phyloP scores from a whole-genome alignment of 2,888 invertebrate genomes.

The Lymantria monacha region DNA sequence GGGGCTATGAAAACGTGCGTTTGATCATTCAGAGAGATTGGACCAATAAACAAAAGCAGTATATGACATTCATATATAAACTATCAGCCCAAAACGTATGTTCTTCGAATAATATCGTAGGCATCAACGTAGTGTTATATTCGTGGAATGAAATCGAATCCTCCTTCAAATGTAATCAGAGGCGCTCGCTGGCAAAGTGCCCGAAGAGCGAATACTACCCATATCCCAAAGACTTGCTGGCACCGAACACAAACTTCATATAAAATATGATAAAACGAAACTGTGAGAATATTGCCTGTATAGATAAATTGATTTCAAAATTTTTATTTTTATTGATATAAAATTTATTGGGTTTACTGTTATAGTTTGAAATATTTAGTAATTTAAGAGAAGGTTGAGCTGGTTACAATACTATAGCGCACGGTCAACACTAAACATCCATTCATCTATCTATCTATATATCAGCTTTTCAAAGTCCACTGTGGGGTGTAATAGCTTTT shows the following conservation, averaged over 20 bases:
- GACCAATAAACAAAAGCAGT: constrained; percentile 13
- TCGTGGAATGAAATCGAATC: constrained; percentile 39
- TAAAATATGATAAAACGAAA: constrained; percentile 20
- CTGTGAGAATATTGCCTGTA: constrained; percentile 2
- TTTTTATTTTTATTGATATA: background rate
- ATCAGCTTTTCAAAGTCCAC: no score
- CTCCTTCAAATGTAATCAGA: constrained; percentile 45
- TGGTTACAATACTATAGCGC: no score
- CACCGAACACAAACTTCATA: constrained; percentile 21
- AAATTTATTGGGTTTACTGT: constrained; percentile 6
- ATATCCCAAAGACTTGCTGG: constrained; percentile 32
- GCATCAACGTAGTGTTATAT: constrained; percentile 27
- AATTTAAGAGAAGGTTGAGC: background rate
- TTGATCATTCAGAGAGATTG: constrained; percentile 18
- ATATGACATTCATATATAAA: constrained; percentile 10
- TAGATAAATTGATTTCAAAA: background rate
- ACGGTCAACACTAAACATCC: no score
- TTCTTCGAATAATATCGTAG: constrained; percentile 17
- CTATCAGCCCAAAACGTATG: constrained; percentile 5
- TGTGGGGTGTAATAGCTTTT: no score
- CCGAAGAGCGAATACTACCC: constrained; percentile 28
- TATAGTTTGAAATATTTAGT: constrained; percentile 1
- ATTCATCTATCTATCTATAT: no score
- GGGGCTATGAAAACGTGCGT: constrained; percentile 9
- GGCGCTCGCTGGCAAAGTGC: constrained; percentile 36